phyloP scores from a whole-genome alignment of 2,888 invertebrate genomes.

The Chymomyza amoena region DNA sequence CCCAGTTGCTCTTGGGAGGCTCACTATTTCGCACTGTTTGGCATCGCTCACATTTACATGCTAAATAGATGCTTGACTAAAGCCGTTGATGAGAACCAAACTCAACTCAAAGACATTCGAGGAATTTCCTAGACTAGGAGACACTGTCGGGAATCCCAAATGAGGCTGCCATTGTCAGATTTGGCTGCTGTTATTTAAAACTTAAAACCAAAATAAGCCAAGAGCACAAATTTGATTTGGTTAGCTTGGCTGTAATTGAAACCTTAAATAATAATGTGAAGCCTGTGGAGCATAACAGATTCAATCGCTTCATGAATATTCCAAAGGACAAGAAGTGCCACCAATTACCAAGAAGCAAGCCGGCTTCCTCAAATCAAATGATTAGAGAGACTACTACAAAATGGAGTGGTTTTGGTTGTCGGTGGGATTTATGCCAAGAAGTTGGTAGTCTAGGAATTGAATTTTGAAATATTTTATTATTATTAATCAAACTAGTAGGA shows the following conservation, averaged over 20 bases:
- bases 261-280: conserved; percentile 64
- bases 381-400: not conserved
- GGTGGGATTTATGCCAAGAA: too few species aligned
- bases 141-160: not conserved
- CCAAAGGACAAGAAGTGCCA: conserved; percentile 29
- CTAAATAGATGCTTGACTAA: conserved; percentile 63
- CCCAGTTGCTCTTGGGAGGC: conserved; percentile 10
- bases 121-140: not conserved
- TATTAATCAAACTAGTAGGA: too few species aligned
- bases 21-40: conserved; percentile 42
- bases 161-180: conserved; percentile 10
- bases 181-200: conserved; percentile 5
- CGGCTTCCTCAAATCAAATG: conserved; percentile 13
- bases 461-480: too few species aligned
- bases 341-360: conserved; percentile 41
- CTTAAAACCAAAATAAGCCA: conserved; percentile 39
- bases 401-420: too few species aligned
- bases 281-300: conserved; percentile 55
- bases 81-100: conserved; percentile 54
- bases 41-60: conserved; percentile 65
- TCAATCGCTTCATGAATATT: conserved; percentile 50
- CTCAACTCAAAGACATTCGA: conserved; percentile 7
- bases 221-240: conserved; percentile 56
- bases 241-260: conserved; percentile 57
- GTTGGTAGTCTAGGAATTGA: too few species aligned